phyloP scores from a whole-genome alignment of 2,888 invertebrate species.

The Neoitamus cyanurus region DNA sequence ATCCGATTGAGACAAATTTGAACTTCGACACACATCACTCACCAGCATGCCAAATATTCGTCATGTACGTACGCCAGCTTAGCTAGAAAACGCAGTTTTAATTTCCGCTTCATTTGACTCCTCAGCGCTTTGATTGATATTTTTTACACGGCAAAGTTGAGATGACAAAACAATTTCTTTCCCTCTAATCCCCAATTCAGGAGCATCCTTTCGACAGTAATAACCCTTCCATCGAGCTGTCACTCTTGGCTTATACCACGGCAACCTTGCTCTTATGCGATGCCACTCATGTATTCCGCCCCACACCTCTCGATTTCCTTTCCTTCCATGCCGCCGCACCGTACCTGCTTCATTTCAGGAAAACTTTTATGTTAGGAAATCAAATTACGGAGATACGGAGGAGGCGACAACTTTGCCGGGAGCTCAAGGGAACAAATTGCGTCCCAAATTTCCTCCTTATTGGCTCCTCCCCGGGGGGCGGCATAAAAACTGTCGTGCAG shows the following conservation, averaged over 20 bases:
- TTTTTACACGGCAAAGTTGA: slow-evolving; percentile 20
- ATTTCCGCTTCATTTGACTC: not conserved
- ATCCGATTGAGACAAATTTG: not conserved
- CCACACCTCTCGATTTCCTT: slow-evolving; percentile 3
- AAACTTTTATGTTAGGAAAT: slow-evolving; percentile 29
- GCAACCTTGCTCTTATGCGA: not conserved
- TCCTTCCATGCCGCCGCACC: not conserved
- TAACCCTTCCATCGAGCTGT: slow-evolving; percentile 25
- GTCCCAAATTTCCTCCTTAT: slow-evolving; percentile 26
- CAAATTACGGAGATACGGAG: slow-evolving; percentile 20
- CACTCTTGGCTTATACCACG: slow-evolving; percentile 12
- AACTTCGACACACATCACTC: not conserved
- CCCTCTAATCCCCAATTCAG: slow-evolving; percentile 2
- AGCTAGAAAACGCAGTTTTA: not conserved
- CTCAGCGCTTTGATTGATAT: slow-evolving; percentile 7
- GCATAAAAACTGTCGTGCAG: slow-evolving; percentile 17
- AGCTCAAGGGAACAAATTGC: slow-evolving; percentile 16
- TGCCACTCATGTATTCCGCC: slow-evolving; percentile 27
- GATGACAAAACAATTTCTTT: slow-evolving; percentile 25
- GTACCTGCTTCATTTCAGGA: slow-evolving; percentile 22
- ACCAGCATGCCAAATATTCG: not conserved
- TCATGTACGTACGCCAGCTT: not conserved
- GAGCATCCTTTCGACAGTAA: slow-evolving; percentile 9
- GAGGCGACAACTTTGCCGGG: slow-evolving; percentile 9
- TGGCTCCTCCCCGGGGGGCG: not conserved